Evolutionary conservation across 2,797 vertebrate genomes (phyloP), one percentile per base, ranked within the genome.

Genomic region (Cirrhinus mrigala): DNA sequence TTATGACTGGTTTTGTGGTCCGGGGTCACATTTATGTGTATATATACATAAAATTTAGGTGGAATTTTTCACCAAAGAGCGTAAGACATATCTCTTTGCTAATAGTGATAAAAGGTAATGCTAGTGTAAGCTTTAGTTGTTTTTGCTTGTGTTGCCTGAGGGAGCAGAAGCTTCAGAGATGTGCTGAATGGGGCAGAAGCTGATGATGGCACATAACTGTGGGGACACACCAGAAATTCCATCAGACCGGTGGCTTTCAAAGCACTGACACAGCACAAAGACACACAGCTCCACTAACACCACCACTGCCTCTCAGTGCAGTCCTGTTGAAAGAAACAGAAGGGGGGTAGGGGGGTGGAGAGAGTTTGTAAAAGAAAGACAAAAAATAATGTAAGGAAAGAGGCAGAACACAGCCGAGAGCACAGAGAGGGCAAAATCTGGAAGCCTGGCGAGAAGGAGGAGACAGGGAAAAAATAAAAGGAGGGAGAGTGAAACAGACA

Each of bases 181-280:
- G 52, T 84, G 69, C 46, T 58, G 88, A 68, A 20, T 58, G 60
- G n/a, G 4, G 58, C 76, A 60, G 78, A 85, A 44, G 22, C 37
- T 56, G 80, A 84, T 82, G 85, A 82, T 74, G 70, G 81, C 20
- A 66, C 33, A 27, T 71, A 60, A 52, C 73, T 54, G 24, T 54
- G 70, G 44, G 78, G 86, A 82, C 82, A 83, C 79, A 56, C 78
- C 33, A 74, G 69, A 85, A 83, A 82, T 68, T 86, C 75, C 79
- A 83, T 86, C 88, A 89, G 79, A 62, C 68, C 29, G 24, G 58
- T 50, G 86, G 54, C 75, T 87, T 85, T 86, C 46, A 82, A 71
- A 77, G 81, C 74, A 81, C 81, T 86, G 83, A 81, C 86, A 79
- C 81, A 74, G 81, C 69, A 69, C 78, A 81, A 33, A 81, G 78